Evolutionary conservation across 2,113 vertebrate species (phyloP), one percentile per base, ranked within the genome.

Genomic region (Rhegmatorhina hoffmannsi): DNA sequence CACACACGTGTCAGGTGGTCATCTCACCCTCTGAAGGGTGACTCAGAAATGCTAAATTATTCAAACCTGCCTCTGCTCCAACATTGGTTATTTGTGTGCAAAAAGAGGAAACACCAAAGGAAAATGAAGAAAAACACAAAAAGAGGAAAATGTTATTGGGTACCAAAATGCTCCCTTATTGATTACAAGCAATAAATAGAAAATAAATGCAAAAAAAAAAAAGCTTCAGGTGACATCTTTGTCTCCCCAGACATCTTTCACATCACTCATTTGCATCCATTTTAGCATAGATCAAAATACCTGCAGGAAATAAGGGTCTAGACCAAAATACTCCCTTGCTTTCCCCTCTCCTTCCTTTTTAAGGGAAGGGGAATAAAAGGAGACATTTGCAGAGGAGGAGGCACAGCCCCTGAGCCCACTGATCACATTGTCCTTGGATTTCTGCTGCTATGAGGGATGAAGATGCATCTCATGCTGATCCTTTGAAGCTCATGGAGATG

Each of bases 401-500:
- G 72, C 50, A 2, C 36, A 92, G 79, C 67, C 92, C 81, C 78
- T 7, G 81, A 93, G 84, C 90, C 74, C 92, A 4, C 85, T 43
- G 88, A 91, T 79, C 70, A 36, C 8, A 79, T 36, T 91, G 91
- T 68, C 70, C 89, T 52, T n/a, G 75, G 58, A 18, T 89, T 82
- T 92, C 87, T 90, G 87, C 87, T 34, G 78, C 78, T 4, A 26
- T 62, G 89, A 89, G 84, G 81, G 89, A 91, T 92, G 89, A 74
- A 92, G 91, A 50, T 55, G 55, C 81, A 50, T n/a, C 78, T 76
- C 91, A 50, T 49, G 87, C 77, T 91, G 92, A 81, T 94, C 91
- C 94, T 91, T 81, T 89, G 94, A 92, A 95, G 94, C 95, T 91
- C 89, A 72, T 84, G 91, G 92, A 94, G 94, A 94, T 96, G 95